Evolutionary conservation across 2,888 invertebrate species (phyloP), one percentile per base, ranked within the genome.

Genomic region (Hipparchia semele): DNA sequence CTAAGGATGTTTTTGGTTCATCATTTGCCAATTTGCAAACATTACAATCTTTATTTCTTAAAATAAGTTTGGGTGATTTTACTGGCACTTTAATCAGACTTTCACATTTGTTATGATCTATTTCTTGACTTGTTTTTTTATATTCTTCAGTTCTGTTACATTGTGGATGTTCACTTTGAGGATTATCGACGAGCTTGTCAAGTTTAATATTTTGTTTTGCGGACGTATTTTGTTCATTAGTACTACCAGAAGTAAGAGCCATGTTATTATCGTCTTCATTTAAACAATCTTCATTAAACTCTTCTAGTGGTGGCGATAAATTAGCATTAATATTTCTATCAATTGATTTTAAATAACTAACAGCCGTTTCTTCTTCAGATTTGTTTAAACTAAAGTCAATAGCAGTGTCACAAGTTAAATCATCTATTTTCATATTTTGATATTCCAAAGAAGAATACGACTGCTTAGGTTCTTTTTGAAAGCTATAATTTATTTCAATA

Each of bases 371-470:
- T 45, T 74, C 75, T 73, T 76, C 78, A 71, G 76, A 80, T 83
- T 86, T 89, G 76, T 83, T 87, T 67, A 90, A 79, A 80, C 90
- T 90, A 75, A 90, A 91, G 77, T 91, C 91, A 69, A 91, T 84
- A 39, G 90, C 90, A 60, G 80, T 83, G 54, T 87, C 86, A 69
- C 76, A 64, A 59, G 70, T 51, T 7, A 73, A 60, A 58, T 73
- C 74, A 74, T 66, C 33, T n/a, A 51, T 49, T 56, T 74, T 54
- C 46, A 59, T 61, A 60, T 51, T 66, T 12, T 73, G 68, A 13
- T 71, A 61, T 13, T 67, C 60, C 65, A 54, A 66, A 65, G 70
- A 53, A 6, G 54, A 12, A 45, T 49, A 49, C 13, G 39, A 33
- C 33, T 45, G 67, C 58, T 71, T 46, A 9, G 12, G 4, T 51